phyloP scores from a whole-genome alignment of 2,113 vertebrate genomes.

The Silurus asotus region DNA sequence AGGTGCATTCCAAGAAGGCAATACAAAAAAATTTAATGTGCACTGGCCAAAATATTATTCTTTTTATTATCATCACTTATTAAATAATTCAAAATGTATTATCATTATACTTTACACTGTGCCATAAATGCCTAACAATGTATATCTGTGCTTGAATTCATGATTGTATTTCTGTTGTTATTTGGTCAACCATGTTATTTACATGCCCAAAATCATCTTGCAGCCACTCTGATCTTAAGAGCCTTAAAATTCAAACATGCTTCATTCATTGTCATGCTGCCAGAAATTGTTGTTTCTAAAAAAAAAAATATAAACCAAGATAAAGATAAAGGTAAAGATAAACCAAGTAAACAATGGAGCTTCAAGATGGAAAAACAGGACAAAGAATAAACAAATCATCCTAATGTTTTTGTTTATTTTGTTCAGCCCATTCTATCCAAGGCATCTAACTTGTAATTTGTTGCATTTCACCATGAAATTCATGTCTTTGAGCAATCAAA shows the following conservation, averaged over 20 bases:
- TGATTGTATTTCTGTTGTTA: not conserved
- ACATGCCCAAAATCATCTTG: not conserved
- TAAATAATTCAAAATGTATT: too few species aligned
- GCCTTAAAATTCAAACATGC: not conserved
- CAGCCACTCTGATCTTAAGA: not conserved
- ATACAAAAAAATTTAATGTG: not conserved
- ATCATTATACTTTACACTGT: too few species aligned
- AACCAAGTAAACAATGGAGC: not conserved
- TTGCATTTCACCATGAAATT: not conserved
- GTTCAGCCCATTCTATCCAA: not conserved
- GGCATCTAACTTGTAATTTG: not conserved
- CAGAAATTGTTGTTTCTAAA: not conserved
- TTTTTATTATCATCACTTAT: not conserved
- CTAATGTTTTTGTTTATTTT: conserved; percentile 3
- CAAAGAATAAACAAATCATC: not conserved
- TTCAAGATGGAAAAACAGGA: not conserved
- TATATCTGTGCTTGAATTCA: not conserved
- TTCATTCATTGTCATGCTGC: not conserved
- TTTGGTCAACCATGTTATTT: not conserved
- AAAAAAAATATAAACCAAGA: not conserved
- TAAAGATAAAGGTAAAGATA: not conserved
- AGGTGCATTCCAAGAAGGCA: not conserved
- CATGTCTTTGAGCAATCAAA: not conserved
- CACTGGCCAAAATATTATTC: not conserved
- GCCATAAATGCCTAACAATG: not conserved